Evolutionary conservation across 2,113 vertebrate species (phyloP).

Genomic region (Chaetorhynchus papuensis): DNA sequence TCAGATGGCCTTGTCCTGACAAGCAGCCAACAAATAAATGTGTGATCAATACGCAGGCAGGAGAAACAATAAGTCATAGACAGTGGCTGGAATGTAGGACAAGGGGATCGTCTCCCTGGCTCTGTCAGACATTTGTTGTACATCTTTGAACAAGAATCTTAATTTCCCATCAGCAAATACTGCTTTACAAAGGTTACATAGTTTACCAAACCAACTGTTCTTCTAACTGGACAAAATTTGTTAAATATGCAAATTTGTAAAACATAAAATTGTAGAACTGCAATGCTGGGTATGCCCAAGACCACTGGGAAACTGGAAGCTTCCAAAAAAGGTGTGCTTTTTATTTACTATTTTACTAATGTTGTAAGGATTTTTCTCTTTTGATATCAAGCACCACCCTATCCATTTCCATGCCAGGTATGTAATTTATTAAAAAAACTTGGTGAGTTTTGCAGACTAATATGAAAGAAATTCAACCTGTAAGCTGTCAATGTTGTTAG

Average conservation of each 20-base stretch:
- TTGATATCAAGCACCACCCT: not conserved
- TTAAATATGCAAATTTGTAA: not conserved
- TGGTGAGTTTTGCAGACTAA: not conserved
- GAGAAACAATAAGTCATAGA: not conserved
- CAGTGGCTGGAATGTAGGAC: not conserved
- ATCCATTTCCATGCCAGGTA: not conserved
- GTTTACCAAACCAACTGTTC: not conserved
- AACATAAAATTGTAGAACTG: not conserved
- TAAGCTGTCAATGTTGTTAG: not conserved
- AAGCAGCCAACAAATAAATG: not conserved
- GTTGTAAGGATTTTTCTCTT: not conserved
- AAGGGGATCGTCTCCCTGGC: fast-evolving
- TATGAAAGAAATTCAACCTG: not conserved
- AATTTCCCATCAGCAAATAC: not conserved
- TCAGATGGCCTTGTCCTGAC: not conserved
- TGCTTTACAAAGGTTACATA: not conserved
- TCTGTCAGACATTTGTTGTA: not conserved
- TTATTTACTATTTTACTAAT: not conserved
- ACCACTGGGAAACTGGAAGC: not conserved
- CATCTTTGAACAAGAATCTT: not conserved
- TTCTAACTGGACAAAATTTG: not conserved
- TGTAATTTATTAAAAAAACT: not conserved
- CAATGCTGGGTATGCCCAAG: fast-evolving
- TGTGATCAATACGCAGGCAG: not conserved
- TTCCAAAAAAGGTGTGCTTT: not conserved